These are phyloP conservation scores for Lampropteryx suffumata DNA, from an alignment of 2,888 invertebrate genomes.

Conservation along the genomic window DNA sequence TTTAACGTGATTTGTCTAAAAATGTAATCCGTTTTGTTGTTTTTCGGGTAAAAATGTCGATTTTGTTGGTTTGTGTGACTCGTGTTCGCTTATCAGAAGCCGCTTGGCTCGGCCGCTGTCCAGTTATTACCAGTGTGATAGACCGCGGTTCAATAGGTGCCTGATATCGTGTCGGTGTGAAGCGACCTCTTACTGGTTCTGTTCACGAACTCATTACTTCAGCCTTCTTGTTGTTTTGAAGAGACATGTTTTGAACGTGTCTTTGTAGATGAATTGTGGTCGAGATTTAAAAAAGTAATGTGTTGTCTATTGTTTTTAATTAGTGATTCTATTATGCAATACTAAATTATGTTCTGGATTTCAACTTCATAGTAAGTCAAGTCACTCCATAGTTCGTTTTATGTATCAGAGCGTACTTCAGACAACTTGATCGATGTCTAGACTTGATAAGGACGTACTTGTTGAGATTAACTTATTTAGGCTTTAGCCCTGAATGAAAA, in stretches of 20 bases:
- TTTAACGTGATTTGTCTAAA: background rate
- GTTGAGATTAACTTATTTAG: slow-evolving; percentile 1
- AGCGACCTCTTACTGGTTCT: slow-evolving; percentile 77
- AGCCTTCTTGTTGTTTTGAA: too few species aligned
- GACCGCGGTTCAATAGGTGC: slow-evolving; percentile 85
- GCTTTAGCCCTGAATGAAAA: background rate
- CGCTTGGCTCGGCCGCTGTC: slow-evolving; percentile 76
- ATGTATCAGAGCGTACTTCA: background rate
- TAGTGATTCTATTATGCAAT: background rate
- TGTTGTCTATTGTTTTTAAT: slow-evolving; percentile 13
- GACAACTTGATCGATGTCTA: slow-evolving; percentile 21
- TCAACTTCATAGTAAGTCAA: too few species aligned
- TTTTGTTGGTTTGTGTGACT: slow-evolving; percentile 30
- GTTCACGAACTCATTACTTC: slow-evolving; percentile 46
- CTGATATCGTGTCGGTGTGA: slow-evolving; percentile 71
- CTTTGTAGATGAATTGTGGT: slow-evolving; percentile 15
- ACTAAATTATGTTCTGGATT: too few species aligned
- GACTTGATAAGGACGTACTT: slow-evolving; percentile 24
- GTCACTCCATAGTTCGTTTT: background rate
- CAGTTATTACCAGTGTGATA: slow-evolving; percentile 81
- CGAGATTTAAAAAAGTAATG: slow-evolving; percentile 8
- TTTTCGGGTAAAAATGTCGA: slow-evolving; percentile 22
- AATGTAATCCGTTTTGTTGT: background rate
- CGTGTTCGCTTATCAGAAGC: slow-evolving; percentile 64
- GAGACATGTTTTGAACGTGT: slow-evolving; percentile 17